A percentile compares a stretch with the other conserved stretches of the same genome.
These are phyloP conservation scores for Trididemnum clinides DNA, from an alignment of 23 tunicate genomes.

Conservation along the genomic window DNA sequence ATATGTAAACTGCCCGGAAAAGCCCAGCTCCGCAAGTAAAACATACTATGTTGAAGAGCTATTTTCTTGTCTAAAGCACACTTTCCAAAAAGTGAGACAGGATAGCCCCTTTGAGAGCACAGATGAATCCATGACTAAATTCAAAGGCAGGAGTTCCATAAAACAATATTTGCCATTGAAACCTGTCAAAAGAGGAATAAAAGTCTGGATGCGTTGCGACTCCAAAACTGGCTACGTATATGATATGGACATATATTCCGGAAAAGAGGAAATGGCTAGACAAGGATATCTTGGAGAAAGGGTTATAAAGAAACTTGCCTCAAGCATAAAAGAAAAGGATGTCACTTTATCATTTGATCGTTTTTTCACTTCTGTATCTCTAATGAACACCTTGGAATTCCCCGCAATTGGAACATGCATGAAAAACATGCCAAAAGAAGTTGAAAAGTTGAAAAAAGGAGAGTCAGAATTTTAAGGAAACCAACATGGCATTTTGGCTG, in stretches of 20 bases:
- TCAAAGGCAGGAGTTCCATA: slow-evolving; percentile 17
- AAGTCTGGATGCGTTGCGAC: slow-evolving; percentile 35
- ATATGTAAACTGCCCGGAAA: slow-evolving; percentile 11
- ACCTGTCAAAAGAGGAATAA: slow-evolving; percentile 40
- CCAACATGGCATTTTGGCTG: slow-evolving; percentile 10
- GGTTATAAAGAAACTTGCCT: slow-evolving; percentile 33
- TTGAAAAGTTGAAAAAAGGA: neutral
- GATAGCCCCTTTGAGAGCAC: slow-evolving; percentile 16
- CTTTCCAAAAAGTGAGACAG: slow-evolving; percentile 34
- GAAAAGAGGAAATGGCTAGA: slow-evolving; percentile 8
- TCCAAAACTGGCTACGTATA: slow-evolving; percentile 30
- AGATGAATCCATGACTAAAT: slow-evolving; percentile 25
- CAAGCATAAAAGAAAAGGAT: slow-evolving; percentile 24
- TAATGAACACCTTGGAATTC: slow-evolving; percentile 16
- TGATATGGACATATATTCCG: slow-evolving; percentile 17
- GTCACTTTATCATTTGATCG: slow-evolving; percentile 43
- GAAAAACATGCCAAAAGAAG: slow-evolving; percentile 25
- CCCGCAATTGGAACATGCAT: slow-evolving; percentile 40
- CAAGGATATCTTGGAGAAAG: slow-evolving; percentile 36
- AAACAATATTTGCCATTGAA: slow-evolving; percentile 28
- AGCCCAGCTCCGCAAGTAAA: slow-evolving; percentile 15
- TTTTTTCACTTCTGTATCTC: slow-evolving; percentile 39
- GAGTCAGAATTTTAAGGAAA: slow-evolving; percentile 31
- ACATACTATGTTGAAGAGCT: slow-evolving; percentile 26
- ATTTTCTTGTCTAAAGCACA: slow-evolving; percentile 17